phyloP scores from a whole-genome alignment of 2,888 invertebrate species.

The Abscondita cerata region DNA sequence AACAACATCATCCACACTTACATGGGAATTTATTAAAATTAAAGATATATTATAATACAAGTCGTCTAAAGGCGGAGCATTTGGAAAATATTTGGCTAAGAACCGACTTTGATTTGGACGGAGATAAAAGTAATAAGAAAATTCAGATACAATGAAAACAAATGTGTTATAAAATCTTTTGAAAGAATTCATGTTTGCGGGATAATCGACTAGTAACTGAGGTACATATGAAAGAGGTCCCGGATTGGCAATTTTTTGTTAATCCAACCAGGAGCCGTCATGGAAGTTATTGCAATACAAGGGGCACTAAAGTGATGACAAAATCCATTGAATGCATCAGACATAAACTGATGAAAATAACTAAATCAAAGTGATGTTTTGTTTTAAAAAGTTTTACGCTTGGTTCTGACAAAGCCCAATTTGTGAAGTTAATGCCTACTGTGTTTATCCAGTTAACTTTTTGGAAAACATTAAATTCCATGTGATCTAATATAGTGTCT shows the following conservation, averaged over 20 bases:
- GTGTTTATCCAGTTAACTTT: neutral
- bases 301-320: constrained; percentile 48
- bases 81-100: no score
- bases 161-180: constrained; percentile 26
- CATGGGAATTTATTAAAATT: no score
- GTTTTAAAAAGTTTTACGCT: no score
- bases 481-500: neutral
- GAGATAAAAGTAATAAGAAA: no score
- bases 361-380: no score
- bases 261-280: no score
- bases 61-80: no score
- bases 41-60: no score
- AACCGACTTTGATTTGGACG: no score
- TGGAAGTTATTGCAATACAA: constrained; percentile 48
- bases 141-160: neutral
- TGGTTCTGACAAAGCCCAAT: constrained; percentile 18
- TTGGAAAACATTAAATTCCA: neutral
- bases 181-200: constrained; percentile 21
- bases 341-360: constrained; percentile 57
- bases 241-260: no score
- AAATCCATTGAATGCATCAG: constrained; percentile 56
- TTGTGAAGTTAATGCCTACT: constrained; percentile 2
- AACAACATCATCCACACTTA: no score
- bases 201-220: constrained; percentile 47
- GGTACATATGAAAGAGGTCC: constrained; percentile 61